phyloP scores from a whole-genome alignment of 2,797 vertebrate species.

The Ambastaia sidthimunki region DNA sequence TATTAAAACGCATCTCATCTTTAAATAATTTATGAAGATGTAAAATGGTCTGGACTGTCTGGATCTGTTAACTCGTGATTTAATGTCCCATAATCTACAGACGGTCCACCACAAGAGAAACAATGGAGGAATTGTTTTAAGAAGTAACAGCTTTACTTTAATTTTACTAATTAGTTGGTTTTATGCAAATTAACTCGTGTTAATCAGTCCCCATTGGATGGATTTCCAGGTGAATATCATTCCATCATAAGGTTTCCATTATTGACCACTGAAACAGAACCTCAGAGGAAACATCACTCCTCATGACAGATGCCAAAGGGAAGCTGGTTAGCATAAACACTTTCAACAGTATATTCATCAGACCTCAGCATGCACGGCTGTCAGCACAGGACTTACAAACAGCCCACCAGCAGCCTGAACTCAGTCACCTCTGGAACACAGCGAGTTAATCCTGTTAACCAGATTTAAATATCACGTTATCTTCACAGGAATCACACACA shows the following conservation, averaged over 20 bases:
- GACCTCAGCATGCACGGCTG: slow-evolving; percentile 1
- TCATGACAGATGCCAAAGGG: slow-evolving; percentile 1
- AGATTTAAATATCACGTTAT: background rate
- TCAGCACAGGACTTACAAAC: slow-evolving; percentile 4
- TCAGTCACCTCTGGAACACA: too few species aligned
- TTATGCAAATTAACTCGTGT: slow-evolving; percentile 10
- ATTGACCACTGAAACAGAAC: slow-evolving; percentile 1
- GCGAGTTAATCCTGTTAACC: too few species aligned
- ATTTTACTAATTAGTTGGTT: slow-evolving; percentile 10
- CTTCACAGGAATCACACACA: too few species aligned
- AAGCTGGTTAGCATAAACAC: background rate
- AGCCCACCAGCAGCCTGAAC: background rate
- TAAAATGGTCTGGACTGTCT: slow-evolving; percentile 12
- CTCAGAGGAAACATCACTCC: slow-evolving; percentile 6
- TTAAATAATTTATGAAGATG: slow-evolving; percentile 23
- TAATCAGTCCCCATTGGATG: background rate
- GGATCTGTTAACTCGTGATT: background rate
- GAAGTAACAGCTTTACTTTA: background rate
- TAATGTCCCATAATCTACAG: slow-evolving; percentile 7
- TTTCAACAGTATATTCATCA: background rate
- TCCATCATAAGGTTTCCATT: background rate
- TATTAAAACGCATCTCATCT: background rate
- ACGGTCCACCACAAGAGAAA: background rate
- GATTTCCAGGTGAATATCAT: slow-evolving; percentile 5
- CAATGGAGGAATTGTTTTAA: background rate